Evolutionary conservation across 2,888 invertebrate genomes (phyloP), one percentile per base, ranked within the genome.

Genomic region (Lordiphosa andalusiaca): DNA sequence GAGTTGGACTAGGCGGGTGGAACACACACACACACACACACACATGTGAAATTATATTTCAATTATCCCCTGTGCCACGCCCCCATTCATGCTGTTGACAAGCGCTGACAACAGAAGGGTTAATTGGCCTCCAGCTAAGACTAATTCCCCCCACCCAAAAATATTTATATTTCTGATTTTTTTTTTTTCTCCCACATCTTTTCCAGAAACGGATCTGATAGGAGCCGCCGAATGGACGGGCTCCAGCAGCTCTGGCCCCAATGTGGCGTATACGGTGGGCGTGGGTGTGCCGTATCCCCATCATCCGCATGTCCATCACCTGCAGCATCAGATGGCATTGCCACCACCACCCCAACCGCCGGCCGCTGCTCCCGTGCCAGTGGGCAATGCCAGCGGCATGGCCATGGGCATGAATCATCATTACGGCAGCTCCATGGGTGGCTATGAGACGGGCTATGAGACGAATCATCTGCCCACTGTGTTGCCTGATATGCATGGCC

Each of bases 171-270:
- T 36, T 12, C 12, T 4, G n/a, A n/a, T 21, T 12, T 13, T 52
- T 41, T 63, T 48, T 69, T 69, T 70, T 73, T 70, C 73, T 50
- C 25, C 25, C 6, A 16, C n/a, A 12, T 47, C 16, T 46, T n/a
- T 90, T 90, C 69, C 90, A 89, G 92, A 92, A 71, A 91, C 91
- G 63, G 92, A 92, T 84, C 91, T 93, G 75, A 91, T 92, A 72
- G 92, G 92, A 6, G 92, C 92, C 23, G 91, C 91, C 58, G 93
- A 93, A 74, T 92, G 92, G 92, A 92, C 92, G 71, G 92, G 92
- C 5, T 84, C 87, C n/a, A 70, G 85, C 2, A 90, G 91, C 2
- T 89, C 91, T 30, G 30, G 30, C 13, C 56, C 64, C 19, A 64
- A 67, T 16, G 54, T 67, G 30, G 61, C 71, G 7, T 66, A 66